A percentile compares a stretch with the other conserved stretches of the same genome.
phyloP scores from a whole-genome alignment of 2,797 vertebrate species.

The Melanotaenia trifasciata region DNA sequence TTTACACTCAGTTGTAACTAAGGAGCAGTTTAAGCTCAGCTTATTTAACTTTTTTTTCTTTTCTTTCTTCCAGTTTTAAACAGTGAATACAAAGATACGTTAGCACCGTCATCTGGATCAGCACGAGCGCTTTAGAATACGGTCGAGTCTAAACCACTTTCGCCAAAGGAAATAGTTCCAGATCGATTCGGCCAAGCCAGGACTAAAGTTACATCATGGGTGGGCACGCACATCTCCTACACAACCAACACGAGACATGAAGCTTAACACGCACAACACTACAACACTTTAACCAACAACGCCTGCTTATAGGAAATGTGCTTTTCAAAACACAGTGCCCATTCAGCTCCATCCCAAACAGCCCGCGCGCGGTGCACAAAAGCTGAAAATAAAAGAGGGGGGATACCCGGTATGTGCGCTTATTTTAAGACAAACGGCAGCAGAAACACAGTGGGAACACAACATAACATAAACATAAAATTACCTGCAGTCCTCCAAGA shows the following conservation, averaged over 20 bases:
- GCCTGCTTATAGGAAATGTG: background rate
- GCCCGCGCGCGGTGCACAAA: background rate
- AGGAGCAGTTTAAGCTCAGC: background rate
- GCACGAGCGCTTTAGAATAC: background rate
- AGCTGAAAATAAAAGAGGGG: background rate
- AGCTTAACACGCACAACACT: background rate
- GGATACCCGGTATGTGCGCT: background rate
- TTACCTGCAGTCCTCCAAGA: conserved; percentile 37
- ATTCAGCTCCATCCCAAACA: background rate
- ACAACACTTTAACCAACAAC: background rate
- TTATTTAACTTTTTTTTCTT: background rate
- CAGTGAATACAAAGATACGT: no score
- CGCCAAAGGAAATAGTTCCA: background rate
- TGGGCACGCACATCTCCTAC: background rate
- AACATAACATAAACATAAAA: background rate
- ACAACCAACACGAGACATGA: no score
- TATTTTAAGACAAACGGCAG: background rate
- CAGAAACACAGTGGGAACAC: no score
- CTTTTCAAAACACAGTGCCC: background rate
- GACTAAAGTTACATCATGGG: background rate
- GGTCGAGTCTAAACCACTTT: background rate
- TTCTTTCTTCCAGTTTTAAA: no score
- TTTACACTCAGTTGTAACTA: background rate
- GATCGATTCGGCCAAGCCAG: background rate
- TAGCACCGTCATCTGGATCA: background rate